Percentiles rank a stretch among this genome's conserved stretches.
Evolutionary conservation across 2,888 invertebrate species (phyloP).

Genomic region (Galerucella calmariensis): DNA sequence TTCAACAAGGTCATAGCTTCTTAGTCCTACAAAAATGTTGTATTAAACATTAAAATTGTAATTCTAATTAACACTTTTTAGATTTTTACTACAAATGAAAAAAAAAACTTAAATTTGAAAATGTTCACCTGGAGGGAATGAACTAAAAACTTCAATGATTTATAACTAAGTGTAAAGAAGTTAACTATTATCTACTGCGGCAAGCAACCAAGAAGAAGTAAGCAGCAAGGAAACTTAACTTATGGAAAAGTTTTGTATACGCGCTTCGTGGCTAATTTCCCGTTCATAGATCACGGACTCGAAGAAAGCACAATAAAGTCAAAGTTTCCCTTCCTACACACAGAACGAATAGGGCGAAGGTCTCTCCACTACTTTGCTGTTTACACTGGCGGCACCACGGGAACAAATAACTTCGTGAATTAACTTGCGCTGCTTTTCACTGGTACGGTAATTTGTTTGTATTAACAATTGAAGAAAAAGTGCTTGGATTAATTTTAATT

Average conservation of each 20-base stretch:
- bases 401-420: neutral
- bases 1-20: no score
- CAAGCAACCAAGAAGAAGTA: neutral
- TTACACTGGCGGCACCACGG: slow-evolving; percentile 10
- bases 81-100: neutral
- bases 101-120: neutral
- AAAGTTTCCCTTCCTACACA: slow-evolving; percentile 22
- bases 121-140: neutral
- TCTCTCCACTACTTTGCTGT: slow-evolving; percentile 19
- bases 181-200: slow-evolving; percentile 26
- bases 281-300: slow-evolving; percentile 29
- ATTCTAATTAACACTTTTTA: neutral
- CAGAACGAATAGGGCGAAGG: slow-evolving; percentile 13
- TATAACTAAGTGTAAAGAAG: slow-evolving; percentile 11
- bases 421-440: neutral
- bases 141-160: slow-evolving; percentile 18
- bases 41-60: neutral
- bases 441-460: neutral
- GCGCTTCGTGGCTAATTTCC: slow-evolving; percentile 29
- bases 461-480: neutral
- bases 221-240: slow-evolving; percentile 14
- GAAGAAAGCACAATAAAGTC: slow-evolving; percentile 23
- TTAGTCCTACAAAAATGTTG: no score
- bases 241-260: slow-evolving; percentile 25
- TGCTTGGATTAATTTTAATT: no score